Percentiles rank a stretch among this genome's conserved stretches.
phyloP scores from a whole-genome alignment of 2,113 vertebrate species.

The Pongo abelii region DNA sequence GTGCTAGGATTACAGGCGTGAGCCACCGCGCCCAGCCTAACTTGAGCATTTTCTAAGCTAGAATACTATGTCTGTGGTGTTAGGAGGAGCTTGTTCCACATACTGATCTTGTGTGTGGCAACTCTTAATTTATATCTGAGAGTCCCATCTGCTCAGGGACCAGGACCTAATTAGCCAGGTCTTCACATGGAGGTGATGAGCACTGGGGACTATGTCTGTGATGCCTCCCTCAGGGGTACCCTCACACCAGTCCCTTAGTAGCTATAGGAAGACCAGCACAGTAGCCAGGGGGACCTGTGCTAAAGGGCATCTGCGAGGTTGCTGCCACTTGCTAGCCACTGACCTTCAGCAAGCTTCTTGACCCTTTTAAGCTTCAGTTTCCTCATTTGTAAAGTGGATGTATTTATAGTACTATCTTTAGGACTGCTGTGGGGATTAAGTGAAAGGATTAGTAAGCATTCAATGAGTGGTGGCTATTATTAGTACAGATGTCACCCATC shows the following conservation, averaged over 20 bases:
- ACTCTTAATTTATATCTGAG: not conserved
- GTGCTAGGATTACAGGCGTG: no score
- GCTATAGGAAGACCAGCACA: not conserved
- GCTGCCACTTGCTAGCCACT: not conserved
- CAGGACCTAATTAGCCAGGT: not conserved
- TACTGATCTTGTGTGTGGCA: not conserved
- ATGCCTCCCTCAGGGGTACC: not conserved
- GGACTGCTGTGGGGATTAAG: not conserved
- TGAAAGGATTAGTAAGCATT: not conserved
- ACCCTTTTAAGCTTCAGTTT: slow-evolving; percentile 38
- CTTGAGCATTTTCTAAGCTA: not conserved
- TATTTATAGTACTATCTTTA: slow-evolving; percentile 53
- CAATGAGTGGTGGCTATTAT: not conserved
- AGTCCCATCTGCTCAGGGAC: not conserved
- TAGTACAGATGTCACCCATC: not conserved
- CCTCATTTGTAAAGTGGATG: not conserved
- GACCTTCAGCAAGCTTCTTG: slow-evolving; percentile 5
- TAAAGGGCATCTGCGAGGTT: not conserved
- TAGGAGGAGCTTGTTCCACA: not conserved
- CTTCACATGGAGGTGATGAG: rapidly evolving
- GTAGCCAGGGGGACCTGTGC: not conserved
- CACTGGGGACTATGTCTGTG: not conserved
- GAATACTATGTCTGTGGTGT: not conserved
- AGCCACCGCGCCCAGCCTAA: no score
- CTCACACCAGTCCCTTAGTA: rapidly evolving